Evolutionary conservation across 2,113 vertebrate species (phyloP).

Genomic region (Channa argus): DNA sequence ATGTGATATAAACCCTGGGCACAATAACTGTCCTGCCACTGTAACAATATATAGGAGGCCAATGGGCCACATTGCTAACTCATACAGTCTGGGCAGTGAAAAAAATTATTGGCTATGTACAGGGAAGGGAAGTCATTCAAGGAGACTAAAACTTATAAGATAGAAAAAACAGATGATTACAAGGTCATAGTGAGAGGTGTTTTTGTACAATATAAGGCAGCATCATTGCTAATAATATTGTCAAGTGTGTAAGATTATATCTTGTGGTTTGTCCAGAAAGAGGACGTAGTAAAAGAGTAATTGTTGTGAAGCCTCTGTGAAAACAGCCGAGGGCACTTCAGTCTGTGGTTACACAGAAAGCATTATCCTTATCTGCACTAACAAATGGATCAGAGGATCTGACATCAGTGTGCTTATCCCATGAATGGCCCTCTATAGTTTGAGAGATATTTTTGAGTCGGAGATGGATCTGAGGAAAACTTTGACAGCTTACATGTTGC

Average conservation of each 20-base stretch:
- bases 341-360: slow-evolving; percentile 45
- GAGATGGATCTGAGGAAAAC: slow-evolving; percentile 67
- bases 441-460: slow-evolving; percentile 62
- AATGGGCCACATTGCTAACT: slow-evolving; percentile 67
- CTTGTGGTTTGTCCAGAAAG: slow-evolving; percentile 32
- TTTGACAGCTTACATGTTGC: slow-evolving; percentile 69
- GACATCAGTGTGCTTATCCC: slow-evolving; percentile 64
- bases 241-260: slow-evolving; percentile 26
- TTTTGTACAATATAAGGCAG: slow-evolving; percentile 24
- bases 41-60: slow-evolving; percentile 79
- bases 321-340: slow-evolving; percentile 53
- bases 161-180: slow-evolving; percentile 28
- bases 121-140: slow-evolving; percentile 70
- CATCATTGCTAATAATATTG: slow-evolving; percentile 36
- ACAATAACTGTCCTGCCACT: slow-evolving; percentile 79
- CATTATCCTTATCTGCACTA: slow-evolving; percentile 55
- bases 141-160: slow-evolving; percentile 69
- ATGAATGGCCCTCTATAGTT: slow-evolving; percentile 53
- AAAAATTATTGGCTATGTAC: slow-evolving; percentile 45
- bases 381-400: slow-evolving; percentile 68
- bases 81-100: slow-evolving; percentile 43
- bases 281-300: slow-evolving; percentile 36
- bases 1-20: slow-evolving; percentile 81
- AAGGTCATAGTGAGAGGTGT: slow-evolving; percentile 43
- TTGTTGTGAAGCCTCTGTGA: slow-evolving; percentile 37